A percentile compares a stretch with the other conserved stretches of the same genome.
Conservation (phyloP, 2,888 invertebrate genomes). For the Drosophila meridionalis region DNA sequence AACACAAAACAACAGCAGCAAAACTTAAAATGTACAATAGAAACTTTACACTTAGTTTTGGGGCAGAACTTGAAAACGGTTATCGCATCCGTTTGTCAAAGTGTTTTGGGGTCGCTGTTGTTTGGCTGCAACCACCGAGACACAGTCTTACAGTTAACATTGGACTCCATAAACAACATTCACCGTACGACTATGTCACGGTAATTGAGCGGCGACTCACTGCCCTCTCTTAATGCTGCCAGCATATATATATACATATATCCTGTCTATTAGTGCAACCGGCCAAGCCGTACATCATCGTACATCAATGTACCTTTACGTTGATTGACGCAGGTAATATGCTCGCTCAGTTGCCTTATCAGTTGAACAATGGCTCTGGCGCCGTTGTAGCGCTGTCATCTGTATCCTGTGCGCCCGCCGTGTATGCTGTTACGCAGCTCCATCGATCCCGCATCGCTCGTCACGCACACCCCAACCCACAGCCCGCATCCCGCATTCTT, state of each 20-base stretch:
- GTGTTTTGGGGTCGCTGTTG: conserved; percentile 45
- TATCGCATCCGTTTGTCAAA: conserved; percentile 26
- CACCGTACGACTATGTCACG: conserved; percentile 86
- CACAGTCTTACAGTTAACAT: conserved; percentile 86
- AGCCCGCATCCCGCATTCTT: neutral
- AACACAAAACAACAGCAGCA: conserved; percentile 7
- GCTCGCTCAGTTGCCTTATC: conserved; percentile 61
- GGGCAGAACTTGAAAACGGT: conserved; percentile 19
- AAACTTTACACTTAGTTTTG: conserved; percentile 49
- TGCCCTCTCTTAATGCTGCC: conserved; percentile 2
- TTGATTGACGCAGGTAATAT: conserved; percentile 70
- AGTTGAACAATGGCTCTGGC: conserved; percentile 61
- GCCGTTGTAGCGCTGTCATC: conserved; percentile 47
- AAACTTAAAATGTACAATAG: conserved; percentile 24
- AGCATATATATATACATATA: conserved; percentile 36
- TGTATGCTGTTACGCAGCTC: conserved; percentile 1
- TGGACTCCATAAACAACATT: conserved; percentile 85
- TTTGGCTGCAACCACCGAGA: conserved; percentile 83
- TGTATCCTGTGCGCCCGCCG: conserved; percentile 33
- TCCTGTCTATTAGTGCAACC: conserved; percentile 49
- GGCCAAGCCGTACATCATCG: conserved; percentile 28
- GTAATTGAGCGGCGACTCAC: conserved; percentile 76
- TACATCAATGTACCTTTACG: conserved; percentile 34
- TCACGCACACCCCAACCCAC: neutral
- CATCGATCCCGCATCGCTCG: conserved; percentile 15